Conservation (phyloP, 2,797 vertebrate genomes). For the Poecilia wingei region DNA sequence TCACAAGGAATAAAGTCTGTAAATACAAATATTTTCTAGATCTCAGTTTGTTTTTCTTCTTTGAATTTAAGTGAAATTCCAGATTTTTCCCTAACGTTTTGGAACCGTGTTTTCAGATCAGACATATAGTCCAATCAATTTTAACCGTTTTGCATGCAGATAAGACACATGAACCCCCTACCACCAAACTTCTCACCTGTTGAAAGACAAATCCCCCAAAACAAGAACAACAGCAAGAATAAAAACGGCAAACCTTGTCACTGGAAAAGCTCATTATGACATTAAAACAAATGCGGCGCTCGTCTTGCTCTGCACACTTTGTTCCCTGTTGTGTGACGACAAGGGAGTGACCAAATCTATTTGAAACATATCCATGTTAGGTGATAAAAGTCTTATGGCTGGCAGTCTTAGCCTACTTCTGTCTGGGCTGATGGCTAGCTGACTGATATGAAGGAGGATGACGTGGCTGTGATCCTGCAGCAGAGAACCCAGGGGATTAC, state of each 20-base stretch:
- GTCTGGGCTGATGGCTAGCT: constrained; percentile 55
- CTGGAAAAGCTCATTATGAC: neutral
- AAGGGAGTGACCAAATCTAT: constrained; percentile 28
- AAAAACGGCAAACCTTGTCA: neutral
- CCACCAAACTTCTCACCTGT: neutral
- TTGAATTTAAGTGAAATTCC: neutral
- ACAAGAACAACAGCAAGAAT: neutral
- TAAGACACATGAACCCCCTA: constrained; percentile 1
- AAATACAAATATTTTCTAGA: neutral
- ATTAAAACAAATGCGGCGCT: neutral
- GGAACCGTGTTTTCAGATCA: neutral
- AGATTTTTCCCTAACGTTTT: neutral
- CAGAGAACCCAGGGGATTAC: constrained; percentile 71
- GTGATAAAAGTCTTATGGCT: constrained; percentile 39
- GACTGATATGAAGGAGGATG: constrained; percentile 63
- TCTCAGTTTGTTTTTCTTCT: neutral
- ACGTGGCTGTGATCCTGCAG: constrained; percentile 60
- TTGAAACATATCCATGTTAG: constrained; percentile 20
- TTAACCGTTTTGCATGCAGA: neutral
- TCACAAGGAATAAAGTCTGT: neutral
- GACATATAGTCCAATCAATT: neutral
- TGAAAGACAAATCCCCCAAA: neutral
- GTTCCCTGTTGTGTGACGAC: constrained; percentile 17
- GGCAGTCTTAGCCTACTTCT: constrained; percentile 42
- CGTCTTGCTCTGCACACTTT: neutral